Base-by-base conservation (phyloP, 1,140 invertebrate species). In the Orussus abietinus region DNA sequence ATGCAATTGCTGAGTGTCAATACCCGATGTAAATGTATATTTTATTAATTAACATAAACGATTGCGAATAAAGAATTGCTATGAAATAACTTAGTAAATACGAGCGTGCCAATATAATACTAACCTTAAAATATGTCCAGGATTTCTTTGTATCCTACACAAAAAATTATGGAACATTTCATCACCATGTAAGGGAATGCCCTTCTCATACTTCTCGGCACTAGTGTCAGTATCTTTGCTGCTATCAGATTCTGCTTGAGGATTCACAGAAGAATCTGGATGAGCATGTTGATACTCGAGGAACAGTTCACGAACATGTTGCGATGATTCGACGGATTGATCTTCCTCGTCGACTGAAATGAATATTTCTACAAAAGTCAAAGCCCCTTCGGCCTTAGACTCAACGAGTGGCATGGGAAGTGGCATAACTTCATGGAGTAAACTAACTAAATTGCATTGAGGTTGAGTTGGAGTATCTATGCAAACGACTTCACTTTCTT, bases 71-170 rank as follows among this genome's bases (percentile, higher is more conserved):
- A 49, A 45, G 41, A 29, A 21, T 19, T 28, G 19, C 35, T 18
- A 12, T 28, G 12, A 29, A 46, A 40, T 44, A 41, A 42, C 21
- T 42, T 29, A 38, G 25, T n/a, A 42, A 36, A 32, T 44, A 37
- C 29, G 3, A 37, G 9, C 40, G 11, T 14, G 14, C 20, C 26
- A 22, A 9, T n/a, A 19, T 33, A 26, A 35, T 19, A 38, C 46
- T 57, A 74, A 88, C 87, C 89, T 83, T 28, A 93, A 65, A 49
- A 91, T 77, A 62, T 92, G 90, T 18, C 83, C 81, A 17, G 87
- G 86, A 75, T 86, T 86, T n/a, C 76, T 64, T 33, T 84, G 79
- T 28, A 92, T 76, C 39, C 79, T 78, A 18, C 80, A 80, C 1
- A 85, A 53, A 53, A 92, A 92, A 45, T 85, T 80, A 65, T 92